Conservation (phyloP, 2,113 vertebrate genomes). For the Apistogramma diplotaenia region DNA sequence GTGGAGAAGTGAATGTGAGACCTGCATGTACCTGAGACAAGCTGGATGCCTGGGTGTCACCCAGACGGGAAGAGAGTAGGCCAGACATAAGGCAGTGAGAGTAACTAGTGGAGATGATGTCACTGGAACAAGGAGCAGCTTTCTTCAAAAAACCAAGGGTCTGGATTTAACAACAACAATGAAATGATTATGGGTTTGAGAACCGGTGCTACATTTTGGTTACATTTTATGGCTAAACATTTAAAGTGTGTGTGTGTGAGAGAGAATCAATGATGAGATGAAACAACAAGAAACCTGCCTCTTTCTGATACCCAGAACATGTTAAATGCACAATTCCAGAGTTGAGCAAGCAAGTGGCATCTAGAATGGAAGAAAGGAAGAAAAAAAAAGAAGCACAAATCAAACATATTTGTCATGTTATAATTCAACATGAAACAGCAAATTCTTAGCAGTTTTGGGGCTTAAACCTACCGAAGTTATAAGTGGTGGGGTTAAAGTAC, state of each 20-base stretch:
- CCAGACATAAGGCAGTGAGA: conserved; percentile 91
- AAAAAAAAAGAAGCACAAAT: not conserved
- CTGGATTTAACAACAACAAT: conserved; percentile 62
- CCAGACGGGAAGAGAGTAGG: conserved; percentile 85
- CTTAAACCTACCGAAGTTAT: conserved; percentile 87
- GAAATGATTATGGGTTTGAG: not conserved
- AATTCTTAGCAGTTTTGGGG: not conserved
- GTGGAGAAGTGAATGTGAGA: not conserved
- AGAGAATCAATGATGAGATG: not conserved
- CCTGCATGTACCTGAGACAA: conserved; percentile 82
- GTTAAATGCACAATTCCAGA: conserved; percentile 89
- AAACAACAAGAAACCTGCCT: conserved; percentile 74
- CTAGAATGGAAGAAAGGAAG: conserved; percentile 62
- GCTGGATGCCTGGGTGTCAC: conserved; percentile 85
- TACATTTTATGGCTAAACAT: not conserved
- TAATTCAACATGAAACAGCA: not conserved
- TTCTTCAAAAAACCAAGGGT: conserved; percentile 92
- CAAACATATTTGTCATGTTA: not conserved
- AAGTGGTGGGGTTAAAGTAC: conserved; percentile 90
- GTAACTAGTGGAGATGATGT: conserved; percentile 86
- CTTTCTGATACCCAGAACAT: conserved; percentile 93
- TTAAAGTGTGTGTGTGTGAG: not conserved
- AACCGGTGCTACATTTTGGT: no score
- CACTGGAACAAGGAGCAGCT: conserved; percentile 83
- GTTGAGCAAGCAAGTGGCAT: conserved; percentile 88